Conservation (phyloP, 2,888 invertebrate genomes). For the Ophonus ardosiacus region DNA sequence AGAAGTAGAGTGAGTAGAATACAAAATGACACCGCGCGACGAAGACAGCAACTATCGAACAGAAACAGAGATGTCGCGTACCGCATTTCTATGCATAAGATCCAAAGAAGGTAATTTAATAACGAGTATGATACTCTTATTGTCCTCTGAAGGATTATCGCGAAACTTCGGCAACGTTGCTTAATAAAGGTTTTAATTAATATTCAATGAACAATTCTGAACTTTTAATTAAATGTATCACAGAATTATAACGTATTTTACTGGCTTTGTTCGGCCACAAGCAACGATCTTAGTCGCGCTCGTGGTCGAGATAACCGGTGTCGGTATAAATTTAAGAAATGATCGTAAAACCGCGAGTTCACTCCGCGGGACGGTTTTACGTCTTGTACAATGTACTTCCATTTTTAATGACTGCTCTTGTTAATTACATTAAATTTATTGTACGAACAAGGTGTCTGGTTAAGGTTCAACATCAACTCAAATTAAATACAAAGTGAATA, state of each 20-base stretch:
- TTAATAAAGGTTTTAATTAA: conserved; percentile 70
- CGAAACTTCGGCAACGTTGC: conserved; percentile 62
- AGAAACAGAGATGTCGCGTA: conserved; percentile 20
- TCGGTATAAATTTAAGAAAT: conserved; percentile 54
- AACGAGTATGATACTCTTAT: conserved; percentile 66
- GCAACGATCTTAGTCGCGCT: not conserved
- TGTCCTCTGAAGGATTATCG: conserved; percentile 64
- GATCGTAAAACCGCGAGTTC: conserved; percentile 52
- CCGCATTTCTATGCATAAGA: conserved; percentile 61
- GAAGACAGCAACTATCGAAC: conserved; percentile 22
- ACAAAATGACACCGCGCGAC: conserved; percentile 45
- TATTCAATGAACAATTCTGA: conserved; percentile 69
- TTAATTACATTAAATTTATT: conserved; percentile 61
- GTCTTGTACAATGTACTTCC: conserved; percentile 51
- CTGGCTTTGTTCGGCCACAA: conserved; percentile 52
- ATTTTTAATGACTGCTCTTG: conserved; percentile 57
- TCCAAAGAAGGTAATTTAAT: conserved; percentile 67
- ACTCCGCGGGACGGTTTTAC: conserved; percentile 15
- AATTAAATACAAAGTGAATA: conserved; percentile 52
- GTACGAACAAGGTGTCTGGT: conserved; percentile 46
- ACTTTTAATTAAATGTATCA: conserved; percentile 71
- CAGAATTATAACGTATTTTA: conserved; percentile 61
- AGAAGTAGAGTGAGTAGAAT: conserved; percentile 57
- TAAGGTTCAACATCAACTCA: conserved; percentile 50
- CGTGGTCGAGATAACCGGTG: conserved; percentile 32